Percentiles rank a stretch among this genome's conserved stretches.
phyloP scores from a whole-genome alignment of 2,113 vertebrate species.

The Erythrocebus patas region DNA sequence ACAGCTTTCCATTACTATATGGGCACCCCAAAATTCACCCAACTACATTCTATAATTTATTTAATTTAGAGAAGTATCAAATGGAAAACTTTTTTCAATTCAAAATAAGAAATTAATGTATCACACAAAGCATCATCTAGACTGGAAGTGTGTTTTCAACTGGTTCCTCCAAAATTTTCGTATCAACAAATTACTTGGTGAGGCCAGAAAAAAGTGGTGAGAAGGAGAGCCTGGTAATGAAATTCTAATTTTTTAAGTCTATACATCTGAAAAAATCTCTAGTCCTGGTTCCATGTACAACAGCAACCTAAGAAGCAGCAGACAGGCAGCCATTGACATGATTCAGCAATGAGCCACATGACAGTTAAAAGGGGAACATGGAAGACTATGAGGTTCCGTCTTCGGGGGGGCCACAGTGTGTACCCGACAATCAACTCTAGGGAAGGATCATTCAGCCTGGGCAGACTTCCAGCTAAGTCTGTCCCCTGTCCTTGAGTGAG shows the following conservation, averaged over 20 bases:
- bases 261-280: constrained; percentile 4
- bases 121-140: neutral
- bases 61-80: constrained; percentile 32
- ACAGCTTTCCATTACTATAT: neutral
- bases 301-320: neutral
- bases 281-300: neutral
- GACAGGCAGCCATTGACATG: neutral
- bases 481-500: constrained; percentile 31
- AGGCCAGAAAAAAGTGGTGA: neutral
- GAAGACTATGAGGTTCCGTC: neutral
- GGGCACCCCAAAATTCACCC: neutral
- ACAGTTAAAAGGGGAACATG: neutral
- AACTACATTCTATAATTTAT: neutral
- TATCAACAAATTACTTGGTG: constrained; percentile 21
- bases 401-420: neutral
- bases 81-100: constrained; percentile 37
- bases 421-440: neutral
- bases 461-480: neutral
- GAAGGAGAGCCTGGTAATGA: neutral
- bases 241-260: neutral
- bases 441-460: neutral
- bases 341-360: neutral
- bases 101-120: constrained; percentile 29
- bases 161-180: constrained; percentile 9
- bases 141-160: constrained; percentile 5